phyloP scores from a whole-genome alignment of 2,888 invertebrate genomes.

The Caenorhabditis angaria region DNA sequence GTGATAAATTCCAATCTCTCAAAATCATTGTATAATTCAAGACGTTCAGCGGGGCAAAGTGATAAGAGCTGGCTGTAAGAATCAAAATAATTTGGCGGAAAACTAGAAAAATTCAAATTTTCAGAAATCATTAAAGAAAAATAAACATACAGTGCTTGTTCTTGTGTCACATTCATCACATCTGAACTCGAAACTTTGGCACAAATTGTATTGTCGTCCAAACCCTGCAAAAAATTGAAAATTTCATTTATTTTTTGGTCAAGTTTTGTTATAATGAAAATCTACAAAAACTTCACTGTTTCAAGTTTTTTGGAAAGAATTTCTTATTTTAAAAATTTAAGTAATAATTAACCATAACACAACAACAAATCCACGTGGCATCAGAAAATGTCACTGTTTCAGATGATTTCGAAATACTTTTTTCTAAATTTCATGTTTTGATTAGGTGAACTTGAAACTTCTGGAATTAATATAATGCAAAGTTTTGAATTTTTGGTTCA shows the following conservation, averaged over 20 bases:
- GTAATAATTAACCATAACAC: no score
- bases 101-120: not conserved
- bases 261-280: no score
- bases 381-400: no score
- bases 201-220: not conserved
- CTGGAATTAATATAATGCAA: no score
- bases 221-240: not conserved
- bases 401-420: no score
- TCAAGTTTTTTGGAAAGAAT: no score
- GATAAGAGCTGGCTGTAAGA: constrained; percentile 35
- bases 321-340: no score
- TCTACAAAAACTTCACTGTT: no score
- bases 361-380: no score
- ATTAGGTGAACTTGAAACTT: no score
- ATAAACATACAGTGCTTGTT: not conserved
- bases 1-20: constrained; percentile 24
- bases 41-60: constrained; percentile 16
- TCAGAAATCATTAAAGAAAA: not conserved
- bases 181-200: not conserved
- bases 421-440: no score
- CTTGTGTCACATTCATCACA: not conserved
- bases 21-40: constrained; percentile 18
- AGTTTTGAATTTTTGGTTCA: no score
- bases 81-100: not conserved
- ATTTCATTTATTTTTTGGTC: not conserved